Evolutionary conservation across 1,140 invertebrate species (phyloP).

Genomic region (Leptopilina boulardi): DNA sequence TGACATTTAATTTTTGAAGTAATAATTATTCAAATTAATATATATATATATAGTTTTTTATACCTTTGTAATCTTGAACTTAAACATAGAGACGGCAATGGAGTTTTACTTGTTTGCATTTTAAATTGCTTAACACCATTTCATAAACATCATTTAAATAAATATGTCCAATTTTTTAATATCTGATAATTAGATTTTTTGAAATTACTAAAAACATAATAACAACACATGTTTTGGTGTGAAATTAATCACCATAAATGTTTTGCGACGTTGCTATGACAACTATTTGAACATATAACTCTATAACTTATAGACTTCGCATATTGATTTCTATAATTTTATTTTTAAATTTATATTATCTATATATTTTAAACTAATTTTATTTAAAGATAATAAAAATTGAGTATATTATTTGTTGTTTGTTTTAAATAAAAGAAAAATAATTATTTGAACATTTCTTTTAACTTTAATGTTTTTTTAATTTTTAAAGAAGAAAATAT

Average conservation of each 20-base stretch:
- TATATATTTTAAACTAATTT: too few relatives aligned
- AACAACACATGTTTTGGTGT: slow-evolving; percentile 44
- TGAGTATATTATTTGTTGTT: too few relatives aligned
- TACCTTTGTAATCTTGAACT: slow-evolving; percentile 66
- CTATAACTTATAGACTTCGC: not conserved
- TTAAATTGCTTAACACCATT: slow-evolving; percentile 54
- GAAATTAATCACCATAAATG: slow-evolving; percentile 58
- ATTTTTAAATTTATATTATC: too few relatives aligned
- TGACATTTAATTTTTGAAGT: not conserved
- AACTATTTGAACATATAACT: slow-evolving; percentile 39
- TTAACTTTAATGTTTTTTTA: too few relatives aligned
- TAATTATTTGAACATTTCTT: too few relatives aligned
- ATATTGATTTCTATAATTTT: not conserved
- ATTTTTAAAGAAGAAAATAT: too few relatives aligned
- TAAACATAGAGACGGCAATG: slow-evolving; percentile 69
- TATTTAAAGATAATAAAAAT: too few relatives aligned
- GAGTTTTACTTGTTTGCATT: slow-evolving; percentile 73
- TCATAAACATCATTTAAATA: slow-evolving; percentile 41
- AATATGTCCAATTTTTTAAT: not conserved
- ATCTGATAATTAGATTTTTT: not conserved
- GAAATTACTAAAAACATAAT: slow-evolving; percentile 33
- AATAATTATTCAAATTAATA: slow-evolving; percentile 32
- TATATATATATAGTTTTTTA: slow-evolving; percentile 34
- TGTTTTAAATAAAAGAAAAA: too few relatives aligned
- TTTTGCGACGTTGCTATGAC: slow-evolving; percentile 57